Conservation (phyloP, 2,113 vertebrate genomes). For the Tachysurus vachellii region DNA sequence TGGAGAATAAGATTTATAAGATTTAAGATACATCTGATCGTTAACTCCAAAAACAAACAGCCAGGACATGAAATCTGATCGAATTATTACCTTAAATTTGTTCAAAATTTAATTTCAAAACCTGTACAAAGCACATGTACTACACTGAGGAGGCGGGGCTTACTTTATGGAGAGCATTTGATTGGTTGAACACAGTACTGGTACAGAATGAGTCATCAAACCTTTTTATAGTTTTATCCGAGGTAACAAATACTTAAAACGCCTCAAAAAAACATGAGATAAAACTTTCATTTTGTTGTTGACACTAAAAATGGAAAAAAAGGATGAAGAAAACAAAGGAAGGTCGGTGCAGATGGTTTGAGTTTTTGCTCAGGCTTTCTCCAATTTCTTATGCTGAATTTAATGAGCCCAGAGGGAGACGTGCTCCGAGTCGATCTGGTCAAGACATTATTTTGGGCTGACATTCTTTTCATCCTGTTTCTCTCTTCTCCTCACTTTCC, state of each 20-base stretch:
- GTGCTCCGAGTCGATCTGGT: slow-evolving; percentile 12
- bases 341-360: neutral
- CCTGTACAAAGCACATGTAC: neutral
- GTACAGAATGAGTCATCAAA: neutral
- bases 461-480: slow-evolving; percentile 7
- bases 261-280: no score
- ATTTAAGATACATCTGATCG: neutral
- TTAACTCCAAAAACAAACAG: neutral
- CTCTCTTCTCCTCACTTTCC: slow-evolving; percentile 4
- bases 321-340: no score
- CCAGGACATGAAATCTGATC: neutral
- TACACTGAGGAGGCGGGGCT: neutral
- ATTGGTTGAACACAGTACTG: neutral
- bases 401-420: slow-evolving; percentile 59
- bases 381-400: neutral
- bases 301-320: neutral
- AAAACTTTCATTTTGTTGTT: neutral
- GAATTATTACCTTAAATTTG: neutral
- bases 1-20: no score
- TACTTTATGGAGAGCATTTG: neutral
- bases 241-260: no score
- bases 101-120: neutral
- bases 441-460: slow-evolving; percentile 3
- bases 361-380: neutral
- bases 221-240: neutral